Evolutionary conservation across 35 echinoderm and acorn worm genomes (phyloP), one percentile per base, ranked within the genome.

Genomic region (Ophiothrix spiculata): DNA sequence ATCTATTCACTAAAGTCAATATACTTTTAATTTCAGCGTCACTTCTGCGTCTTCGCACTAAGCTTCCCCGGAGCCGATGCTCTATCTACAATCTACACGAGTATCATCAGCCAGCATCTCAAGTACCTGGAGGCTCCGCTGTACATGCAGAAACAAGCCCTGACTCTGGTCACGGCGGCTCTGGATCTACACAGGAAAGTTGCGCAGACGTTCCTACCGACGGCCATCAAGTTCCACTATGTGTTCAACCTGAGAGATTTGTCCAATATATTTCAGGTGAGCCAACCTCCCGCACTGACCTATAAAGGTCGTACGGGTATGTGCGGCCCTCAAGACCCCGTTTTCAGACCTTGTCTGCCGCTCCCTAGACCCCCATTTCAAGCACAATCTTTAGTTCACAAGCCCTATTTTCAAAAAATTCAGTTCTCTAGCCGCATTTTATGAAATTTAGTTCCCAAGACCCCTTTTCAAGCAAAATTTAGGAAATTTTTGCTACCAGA

Each of bases 201-300:
- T 4, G 86, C 95, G 31, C 83, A 86, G 39, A 88, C 88, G 31
- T 98, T 98, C 95, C 88, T 98, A 39, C 95, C 95, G 14, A 98
- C 95, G 3, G 95, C 95, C 85, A 77, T n/a, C n/a, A n/a, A n/a
- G n/a, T n/a, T n/a, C n/a, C n/a, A n/a, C n/a, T n/a, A n/a, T 98
- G 83, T 98, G 76, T 98, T 98, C 86, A 98, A 98, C 83, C 81
- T 98, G 28, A 88, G 95, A 75, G 95, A 98, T 88, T 73, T 98
- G 16, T 98, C 95, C 0, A 98, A 98, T 35, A 81, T 98, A 56
- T 98, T 98, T 82, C 95, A 98, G 95, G 95, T 98, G 38, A 89
- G 77, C 32, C 39, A 31, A 1, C 10, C 0, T 1, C 12, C 13
- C 16, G 34, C 13, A 35, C n/a, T 13, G 15, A 76, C 13, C 13